Base-by-base conservation (phyloP, 2,113 vertebrate species). In the Nicator chloris region DNA sequence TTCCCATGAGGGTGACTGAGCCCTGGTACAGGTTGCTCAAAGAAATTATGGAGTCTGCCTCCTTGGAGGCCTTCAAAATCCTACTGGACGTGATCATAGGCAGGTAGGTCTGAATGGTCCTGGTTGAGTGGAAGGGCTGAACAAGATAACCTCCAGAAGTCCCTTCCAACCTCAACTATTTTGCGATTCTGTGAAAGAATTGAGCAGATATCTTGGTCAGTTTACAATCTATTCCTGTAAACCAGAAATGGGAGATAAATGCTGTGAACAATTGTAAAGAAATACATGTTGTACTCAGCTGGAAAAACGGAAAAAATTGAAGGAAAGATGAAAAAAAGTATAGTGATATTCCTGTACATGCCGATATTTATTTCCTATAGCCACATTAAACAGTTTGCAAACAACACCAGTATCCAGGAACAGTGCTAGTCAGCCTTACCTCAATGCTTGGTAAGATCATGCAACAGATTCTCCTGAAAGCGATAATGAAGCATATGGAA, bases 1-100 rank as follows among this genome's bases (percentile, higher is more conserved):
- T 88, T 57, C 28, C 24, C 40, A 2, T 51, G 26, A 72, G 15
- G 12, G 10, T 71, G 37, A 45, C 40, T 59, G 49, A 78, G 4
- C 11, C 17, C 40, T 28, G 27, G 5, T 9, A 47, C 4, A 63
- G 7, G 21, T 3, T 75, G 33, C 27, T 24, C 45, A 65, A 50
- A 37, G 33, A 49, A 26, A 26, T 15, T 37, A 15, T 54, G 15
- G 24, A 80, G 22, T 83, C 15, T 64, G 6, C 30, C 35, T 54
- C 47, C 12, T 61, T 24, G 14, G 42, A 88, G 53, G 33, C 28
- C 22, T 49, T 57, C 37, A 79, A 83, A 88, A 33, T 40, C 23
- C 17, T 37, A 24, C 31, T 44, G 33, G 17, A 47, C 0, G 0
- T 39, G 5, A 45, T 56, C 27, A 70, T 23, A 63, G 40, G 23